Percentiles rank a stretch among this genome's conserved stretches.
Conservation (phyloP, 2,113 vertebrate genomes). For the Siniperca chuatsi region DNA sequence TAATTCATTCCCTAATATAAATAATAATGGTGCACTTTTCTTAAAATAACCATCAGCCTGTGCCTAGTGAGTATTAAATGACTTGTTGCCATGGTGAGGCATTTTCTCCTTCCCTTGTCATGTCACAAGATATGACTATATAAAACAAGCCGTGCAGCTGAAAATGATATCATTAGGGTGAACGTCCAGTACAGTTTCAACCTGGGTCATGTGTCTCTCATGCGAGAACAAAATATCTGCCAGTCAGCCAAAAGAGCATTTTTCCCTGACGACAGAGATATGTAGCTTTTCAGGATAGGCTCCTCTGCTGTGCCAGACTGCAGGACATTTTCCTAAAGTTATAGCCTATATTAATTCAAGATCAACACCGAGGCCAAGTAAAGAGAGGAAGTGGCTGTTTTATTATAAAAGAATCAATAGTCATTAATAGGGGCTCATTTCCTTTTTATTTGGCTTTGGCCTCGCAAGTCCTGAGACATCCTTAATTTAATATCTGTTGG, state of each 20-base stretch:
- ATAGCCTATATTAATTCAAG: conserved; percentile 51
- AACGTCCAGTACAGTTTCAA: conserved; percentile 8
- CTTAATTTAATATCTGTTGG: conserved; percentile 77
- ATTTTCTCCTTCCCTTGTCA: conserved; percentile 36
- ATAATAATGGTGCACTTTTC: conserved; percentile 29
- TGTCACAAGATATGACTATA: conserved; percentile 20
- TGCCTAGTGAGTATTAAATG: conserved; percentile 29
- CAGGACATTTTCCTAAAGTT: conserved; percentile 58
- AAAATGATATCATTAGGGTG: conserved; percentile 19
- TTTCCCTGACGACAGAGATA: conserved; percentile 18
- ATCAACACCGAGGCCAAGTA: conserved; percentile 59
- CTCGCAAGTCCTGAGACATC: conserved; percentile 67
- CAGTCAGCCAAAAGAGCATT: conserved; percentile 22
- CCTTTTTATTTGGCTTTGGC: conserved; percentile 76
- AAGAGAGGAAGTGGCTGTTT: conserved; percentile 71
- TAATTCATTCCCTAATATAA: not conserved
- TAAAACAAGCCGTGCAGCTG: conserved; percentile 45
- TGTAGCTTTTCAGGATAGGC: conserved; percentile 28
- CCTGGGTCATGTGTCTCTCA: conserved; percentile 30
- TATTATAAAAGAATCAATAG: conserved; percentile 79
- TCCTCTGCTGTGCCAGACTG: conserved; percentile 25
- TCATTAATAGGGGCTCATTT: conserved; percentile 77
- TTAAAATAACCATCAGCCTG: conserved; percentile 57
- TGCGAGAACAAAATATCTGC: conserved; percentile 26
- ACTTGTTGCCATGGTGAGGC: conserved; percentile 68